Conservation (phyloP, 2,113 vertebrate genomes). For the Shinisaurus crocodilurus region DNA sequence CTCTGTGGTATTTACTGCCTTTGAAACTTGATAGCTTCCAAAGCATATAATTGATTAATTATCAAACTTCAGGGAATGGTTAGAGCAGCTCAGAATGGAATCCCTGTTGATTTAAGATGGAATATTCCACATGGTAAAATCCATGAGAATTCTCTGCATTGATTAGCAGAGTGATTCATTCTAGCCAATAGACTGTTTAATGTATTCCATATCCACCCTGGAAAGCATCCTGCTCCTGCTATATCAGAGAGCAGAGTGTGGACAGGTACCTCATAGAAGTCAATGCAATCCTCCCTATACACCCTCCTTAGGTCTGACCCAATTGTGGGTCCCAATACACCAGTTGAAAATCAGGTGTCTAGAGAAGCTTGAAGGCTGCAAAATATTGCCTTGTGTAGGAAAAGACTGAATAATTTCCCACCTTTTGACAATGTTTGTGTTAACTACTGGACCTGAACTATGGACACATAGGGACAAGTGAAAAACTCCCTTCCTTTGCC, state of each 20-base stretch:
- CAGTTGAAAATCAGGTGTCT: neutral
- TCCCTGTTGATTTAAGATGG: neutral
- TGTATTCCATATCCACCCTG: neutral
- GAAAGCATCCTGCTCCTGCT: neutral
- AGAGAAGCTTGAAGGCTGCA: neutral
- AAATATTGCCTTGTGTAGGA: neutral
- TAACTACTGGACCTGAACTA: neutral
- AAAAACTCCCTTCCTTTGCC: neutral
- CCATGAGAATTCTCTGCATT: neutral
- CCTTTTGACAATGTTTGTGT: neutral
- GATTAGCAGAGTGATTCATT: neutral
- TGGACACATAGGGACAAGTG: neutral
- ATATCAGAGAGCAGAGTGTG: neutral
- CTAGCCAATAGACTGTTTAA: neutral
- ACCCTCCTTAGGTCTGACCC: no score
- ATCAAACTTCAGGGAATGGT: neutral
- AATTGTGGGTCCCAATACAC: neutral
- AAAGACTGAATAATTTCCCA: neutral
- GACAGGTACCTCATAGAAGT: neutral
- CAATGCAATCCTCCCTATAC: neutral
- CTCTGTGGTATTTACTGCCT: neutral
- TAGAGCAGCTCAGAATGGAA: neutral
- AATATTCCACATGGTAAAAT: neutral
- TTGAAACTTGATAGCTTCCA: constrained; percentile 5
- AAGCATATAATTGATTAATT: neutral